Evolutionary conservation across 2,888 invertebrate species (phyloP), one percentile per base, ranked within the genome.

Genomic region (Torymus texanus): DNA sequence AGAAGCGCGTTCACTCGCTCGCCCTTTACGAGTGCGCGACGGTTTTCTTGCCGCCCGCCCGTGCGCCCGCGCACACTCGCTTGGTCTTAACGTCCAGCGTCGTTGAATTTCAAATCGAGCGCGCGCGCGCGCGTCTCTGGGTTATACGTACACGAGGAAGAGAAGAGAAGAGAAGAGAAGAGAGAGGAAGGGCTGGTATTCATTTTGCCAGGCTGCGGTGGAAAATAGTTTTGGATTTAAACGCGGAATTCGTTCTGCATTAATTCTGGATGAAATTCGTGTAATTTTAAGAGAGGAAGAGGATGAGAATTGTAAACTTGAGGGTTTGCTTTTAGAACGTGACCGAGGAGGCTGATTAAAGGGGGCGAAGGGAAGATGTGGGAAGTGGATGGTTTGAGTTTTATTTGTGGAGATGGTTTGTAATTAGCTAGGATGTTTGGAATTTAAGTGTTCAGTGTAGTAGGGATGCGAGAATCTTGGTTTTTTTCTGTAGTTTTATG

Each of bases 31-130:
- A 41, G 41, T 41, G 13, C 56, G 80, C 74, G 81, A 82, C 85
- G 85, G 85, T 85, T 86, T 85, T 86, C 85, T 85, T 85, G 85
- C 85, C 82, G 82, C 82, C 29, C 76, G 75, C 79, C n/a, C n/a
- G n/a, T n/a, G 74, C 62, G 79, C 75, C 68, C 75, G 63, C 65
- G 80, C 78, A 61, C 74, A 41, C 62, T 65, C 74, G 21, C 72
- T 62, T 59, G 55, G 41, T 41, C 41, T 83, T 85, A 85, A 84
- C 84, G 84, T 85, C 85, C 84, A 82, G 83, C 83, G 71, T 85
- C 84, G 84, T 85, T 85, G 85, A 86, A 86, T 86, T 85, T 86
- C 85, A 86, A 86, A 86, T 85, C 82, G 83, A 81, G 41, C 75
- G 75, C 78, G 74, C 65, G 79, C 75, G 68, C 75, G 63, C 72